A percentile compares a stretch with the other conserved stretches of the same genome.
phyloP scores from a whole-genome alignment of 2,888 invertebrate species.

The Lithosia quadra region DNA sequence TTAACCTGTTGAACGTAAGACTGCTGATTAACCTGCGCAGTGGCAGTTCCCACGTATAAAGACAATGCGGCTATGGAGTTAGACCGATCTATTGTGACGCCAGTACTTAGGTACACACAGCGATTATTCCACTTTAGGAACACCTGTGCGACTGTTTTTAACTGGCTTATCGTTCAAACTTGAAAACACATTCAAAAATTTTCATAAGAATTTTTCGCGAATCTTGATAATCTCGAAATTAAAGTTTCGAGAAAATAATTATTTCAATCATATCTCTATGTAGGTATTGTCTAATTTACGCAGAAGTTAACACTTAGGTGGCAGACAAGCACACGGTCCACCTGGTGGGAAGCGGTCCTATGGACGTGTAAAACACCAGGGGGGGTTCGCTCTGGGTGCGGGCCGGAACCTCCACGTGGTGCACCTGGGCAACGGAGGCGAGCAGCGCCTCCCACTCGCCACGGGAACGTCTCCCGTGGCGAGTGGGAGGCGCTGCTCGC shows the following conservation, averaged over 20 bases:
- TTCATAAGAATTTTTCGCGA: background rate
- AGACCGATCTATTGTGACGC: constrained; percentile 39
- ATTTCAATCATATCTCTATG: background rate
- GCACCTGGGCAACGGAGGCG: too few relatives aligned
- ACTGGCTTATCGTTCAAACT: constrained; percentile 14
- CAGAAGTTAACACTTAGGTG: too few relatives aligned
- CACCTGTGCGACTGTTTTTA: constrained; percentile 37
- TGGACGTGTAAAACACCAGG: too few relatives aligned
- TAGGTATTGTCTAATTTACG: too few relatives aligned
- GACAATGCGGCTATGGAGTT: constrained; percentile 47
- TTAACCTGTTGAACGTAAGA: background rate
- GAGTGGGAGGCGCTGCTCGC: too few relatives aligned
- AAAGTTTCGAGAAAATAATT: background rate
- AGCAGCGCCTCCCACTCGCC: too few relatives aligned
- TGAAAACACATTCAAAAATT: constrained; percentile 5
- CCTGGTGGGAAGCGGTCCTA: too few relatives aligned
- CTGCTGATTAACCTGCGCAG: constrained; percentile 25
- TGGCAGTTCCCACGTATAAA: constrained; percentile 39
- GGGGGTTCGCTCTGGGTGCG: too few relatives aligned
- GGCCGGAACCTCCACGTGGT: too few relatives aligned
- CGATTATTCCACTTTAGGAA: constrained; percentile 20
- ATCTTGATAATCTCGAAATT: background rate
- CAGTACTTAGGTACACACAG: constrained; percentile 20
- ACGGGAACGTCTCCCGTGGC: too few relatives aligned
- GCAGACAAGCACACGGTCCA: too few relatives aligned